These are phyloP conservation scores for Thalassophryne amazonica DNA, from an alignment of 2,797 vertebrate genomes.

Conservation along the genomic window DNA sequence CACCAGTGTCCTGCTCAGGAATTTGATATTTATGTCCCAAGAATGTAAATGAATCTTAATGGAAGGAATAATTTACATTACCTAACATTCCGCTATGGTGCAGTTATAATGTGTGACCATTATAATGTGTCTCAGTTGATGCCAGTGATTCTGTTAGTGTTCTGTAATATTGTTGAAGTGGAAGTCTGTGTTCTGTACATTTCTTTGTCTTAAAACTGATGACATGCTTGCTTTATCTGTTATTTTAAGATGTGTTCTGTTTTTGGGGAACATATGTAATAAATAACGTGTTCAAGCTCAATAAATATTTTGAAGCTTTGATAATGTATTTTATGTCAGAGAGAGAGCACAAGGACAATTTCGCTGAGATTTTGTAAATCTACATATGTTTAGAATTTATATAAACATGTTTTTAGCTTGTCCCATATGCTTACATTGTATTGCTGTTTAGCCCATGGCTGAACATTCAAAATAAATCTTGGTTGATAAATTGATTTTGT, in stretches of 20 bases:
- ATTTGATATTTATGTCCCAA: slow-evolving; percentile 48
- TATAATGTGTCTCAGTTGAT: slow-evolving; percentile 39
- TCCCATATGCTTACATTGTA: no score
- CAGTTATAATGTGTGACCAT: slow-evolving; percentile 28
- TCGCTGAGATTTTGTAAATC: slow-evolving; percentile 28
- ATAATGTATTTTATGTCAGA: background rate
- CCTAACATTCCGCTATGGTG: slow-evolving; percentile 11
- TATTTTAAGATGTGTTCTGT: slow-evolving; percentile 36
- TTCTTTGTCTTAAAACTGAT: slow-evolving; percentile 13
- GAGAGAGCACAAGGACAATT: background rate
- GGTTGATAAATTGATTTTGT: no score
- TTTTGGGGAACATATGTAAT: slow-evolving; percentile 37
- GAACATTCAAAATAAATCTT: no score
- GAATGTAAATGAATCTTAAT: slow-evolving; percentile 1
- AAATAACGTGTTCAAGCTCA: slow-evolving; percentile 39
- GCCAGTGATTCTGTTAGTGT: slow-evolving; percentile 15
- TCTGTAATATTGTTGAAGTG: slow-evolving; percentile 15
- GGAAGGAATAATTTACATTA: slow-evolving; percentile 5
- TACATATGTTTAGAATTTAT: slow-evolving; percentile 29
- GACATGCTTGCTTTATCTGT: slow-evolving; percentile 10
- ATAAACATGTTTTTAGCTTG: slow-evolving; percentile 24
- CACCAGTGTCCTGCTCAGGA: slow-evolving; percentile 63
- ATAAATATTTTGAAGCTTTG: slow-evolving; percentile 60
- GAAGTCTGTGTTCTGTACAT: slow-evolving; percentile 15
- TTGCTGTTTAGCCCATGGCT: no score